phyloP scores from a whole-genome alignment of 2,113 vertebrate species.

The Myrmecophaga tridactyla region DNA sequence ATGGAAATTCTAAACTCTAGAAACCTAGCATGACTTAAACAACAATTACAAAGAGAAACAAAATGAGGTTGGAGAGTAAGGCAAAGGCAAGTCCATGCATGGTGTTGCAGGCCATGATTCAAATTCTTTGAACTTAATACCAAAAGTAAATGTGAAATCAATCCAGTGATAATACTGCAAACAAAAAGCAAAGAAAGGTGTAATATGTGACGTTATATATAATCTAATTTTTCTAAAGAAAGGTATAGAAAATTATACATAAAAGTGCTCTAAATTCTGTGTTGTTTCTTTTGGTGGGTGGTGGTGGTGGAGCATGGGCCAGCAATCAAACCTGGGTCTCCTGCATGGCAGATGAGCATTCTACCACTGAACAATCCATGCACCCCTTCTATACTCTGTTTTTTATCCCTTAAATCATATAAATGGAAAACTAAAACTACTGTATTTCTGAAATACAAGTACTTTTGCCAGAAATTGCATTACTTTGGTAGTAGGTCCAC shows the following conservation, averaged over 20 bases:
- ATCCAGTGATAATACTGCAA: no score
- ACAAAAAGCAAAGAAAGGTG: no score
- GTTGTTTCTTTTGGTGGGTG: no score
- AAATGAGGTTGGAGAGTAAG: not conserved
- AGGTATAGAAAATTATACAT: not conserved
- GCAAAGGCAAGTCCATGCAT: not conserved
- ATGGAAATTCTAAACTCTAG: not conserved
- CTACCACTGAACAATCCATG: no score
- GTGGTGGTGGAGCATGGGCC: no score
- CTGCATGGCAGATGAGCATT: no score
- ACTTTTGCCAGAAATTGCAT: not conserved
- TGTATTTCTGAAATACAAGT: conserved; percentile 16
- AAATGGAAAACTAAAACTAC: not conserved
- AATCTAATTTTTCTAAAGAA: not conserved
- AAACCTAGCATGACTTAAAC: not conserved
- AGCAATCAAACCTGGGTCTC: no score
- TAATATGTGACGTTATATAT: no score
- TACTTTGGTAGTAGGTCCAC: not conserved
- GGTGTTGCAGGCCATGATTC: not conserved
- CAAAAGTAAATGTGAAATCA: no score
- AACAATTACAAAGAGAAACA: not conserved
- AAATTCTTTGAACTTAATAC: not conserved
- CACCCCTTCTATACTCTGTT: no score
- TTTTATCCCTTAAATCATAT: not conserved
- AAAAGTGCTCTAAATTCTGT: not conserved